Conservation (phyloP, 2,888 invertebrate species). For the Tanypteryx hageni region DNA sequence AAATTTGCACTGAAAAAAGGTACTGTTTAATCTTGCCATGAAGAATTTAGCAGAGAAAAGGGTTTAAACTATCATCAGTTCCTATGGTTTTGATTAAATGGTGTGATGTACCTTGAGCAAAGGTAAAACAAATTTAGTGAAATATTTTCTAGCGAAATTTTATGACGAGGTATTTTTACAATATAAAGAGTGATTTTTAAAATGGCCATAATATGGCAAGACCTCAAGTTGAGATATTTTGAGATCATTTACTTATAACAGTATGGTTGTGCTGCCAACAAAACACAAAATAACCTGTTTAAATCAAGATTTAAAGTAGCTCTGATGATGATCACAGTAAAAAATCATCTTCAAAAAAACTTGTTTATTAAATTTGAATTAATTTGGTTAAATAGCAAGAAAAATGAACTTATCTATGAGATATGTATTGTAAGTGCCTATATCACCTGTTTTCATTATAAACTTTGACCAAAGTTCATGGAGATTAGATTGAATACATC, state of each 20-base stretch:
- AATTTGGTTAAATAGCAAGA: neutral
- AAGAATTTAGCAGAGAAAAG: constrained; percentile 10
- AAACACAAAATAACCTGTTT: neutral
- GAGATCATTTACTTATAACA: constrained; percentile 9
- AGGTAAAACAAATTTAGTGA: constrained; percentile 11
- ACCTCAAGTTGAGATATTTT: neutral
- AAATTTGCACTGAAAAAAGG: neutral
- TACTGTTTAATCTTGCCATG: neutral
- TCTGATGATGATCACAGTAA: neutral
- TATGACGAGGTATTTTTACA: neutral
- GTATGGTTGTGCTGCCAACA: neutral
- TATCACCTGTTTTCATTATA: constrained; percentile 35
- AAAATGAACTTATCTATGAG: neutral
- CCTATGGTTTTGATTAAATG: constrained; percentile 49
- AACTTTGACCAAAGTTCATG: constrained; percentile 54
- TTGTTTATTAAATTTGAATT: neutral
- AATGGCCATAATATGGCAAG: neutral
- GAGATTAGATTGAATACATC: constrained; percentile 23
- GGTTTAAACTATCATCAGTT: constrained; percentile 33
- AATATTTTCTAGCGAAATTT: constrained; percentile 22
- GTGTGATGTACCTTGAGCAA: constrained; percentile 19
- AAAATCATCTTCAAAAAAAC: neutral
- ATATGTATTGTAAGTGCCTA: constrained; percentile 32
- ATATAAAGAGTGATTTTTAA: neutral
- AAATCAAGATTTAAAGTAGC: neutral